These are phyloP conservation scores for Cerceris rybyensis DNA, from an alignment of 2,888 invertebrate genomes.

Conservation along the genomic window DNA sequence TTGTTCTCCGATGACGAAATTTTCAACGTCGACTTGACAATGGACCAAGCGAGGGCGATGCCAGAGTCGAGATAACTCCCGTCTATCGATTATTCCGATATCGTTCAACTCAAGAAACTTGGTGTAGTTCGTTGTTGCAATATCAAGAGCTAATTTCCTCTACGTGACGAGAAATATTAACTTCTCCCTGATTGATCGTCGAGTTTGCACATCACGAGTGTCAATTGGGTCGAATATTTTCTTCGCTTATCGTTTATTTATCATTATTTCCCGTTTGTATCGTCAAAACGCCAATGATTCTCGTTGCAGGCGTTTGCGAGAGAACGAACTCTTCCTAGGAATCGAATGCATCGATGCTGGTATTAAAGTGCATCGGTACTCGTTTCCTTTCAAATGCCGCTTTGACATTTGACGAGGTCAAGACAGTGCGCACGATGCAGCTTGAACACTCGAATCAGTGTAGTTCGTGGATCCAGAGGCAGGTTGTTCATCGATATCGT, in stretches of 20 bases:
- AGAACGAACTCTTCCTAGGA: neutral
- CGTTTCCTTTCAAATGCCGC: conserved; percentile 65
- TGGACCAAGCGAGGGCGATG: conserved; percentile 11
- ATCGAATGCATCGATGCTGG: conserved; percentile 24
- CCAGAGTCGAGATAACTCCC: neutral
- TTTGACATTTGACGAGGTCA: conserved; percentile 69
- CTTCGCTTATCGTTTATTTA: no score
- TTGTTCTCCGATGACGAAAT: conserved; percentile 40
- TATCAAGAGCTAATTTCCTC: no score
- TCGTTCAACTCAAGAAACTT: no score
- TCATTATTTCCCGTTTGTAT: no score
- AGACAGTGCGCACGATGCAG: conserved; percentile 30
- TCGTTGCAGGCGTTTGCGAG: neutral
- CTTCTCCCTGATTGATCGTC: no score
- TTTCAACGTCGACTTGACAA: conserved; percentile 31
- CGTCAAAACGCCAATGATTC: no score
- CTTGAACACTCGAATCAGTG: neutral
- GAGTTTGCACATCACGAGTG: no score
- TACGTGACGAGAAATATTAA: no score
- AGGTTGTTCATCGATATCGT: conserved; percentile 8
- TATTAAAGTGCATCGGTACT: conserved; percentile 36
- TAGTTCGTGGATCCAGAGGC: conserved; percentile 8
- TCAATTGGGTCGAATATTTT: no score
- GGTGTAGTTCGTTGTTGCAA: no score
- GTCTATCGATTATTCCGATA: conserved; percentile 5